Evolutionary conservation across 2,113 vertebrate genomes (phyloP).

Genomic region (Dryoscopus gambensis): DNA sequence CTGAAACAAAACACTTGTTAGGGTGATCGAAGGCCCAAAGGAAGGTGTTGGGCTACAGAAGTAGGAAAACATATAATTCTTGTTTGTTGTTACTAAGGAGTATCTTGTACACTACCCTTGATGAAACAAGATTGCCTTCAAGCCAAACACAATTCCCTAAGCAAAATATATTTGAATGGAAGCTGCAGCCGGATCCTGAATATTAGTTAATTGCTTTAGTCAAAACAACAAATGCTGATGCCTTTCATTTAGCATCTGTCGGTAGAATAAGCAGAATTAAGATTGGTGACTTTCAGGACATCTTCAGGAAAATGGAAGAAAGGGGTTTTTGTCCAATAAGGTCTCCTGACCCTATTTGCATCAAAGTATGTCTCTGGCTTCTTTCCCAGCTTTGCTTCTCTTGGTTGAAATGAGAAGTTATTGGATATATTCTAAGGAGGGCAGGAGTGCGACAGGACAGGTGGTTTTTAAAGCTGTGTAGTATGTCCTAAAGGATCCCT

Average conservation of each 20-base stretch:
- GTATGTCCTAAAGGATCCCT: not conserved
- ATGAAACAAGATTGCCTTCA: slow-evolving; percentile 19
- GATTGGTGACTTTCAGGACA: not conserved
- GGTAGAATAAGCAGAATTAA: not conserved
- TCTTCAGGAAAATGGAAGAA: slow-evolving; percentile 8
- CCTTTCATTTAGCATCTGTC: not conserved
- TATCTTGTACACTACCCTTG: not conserved
- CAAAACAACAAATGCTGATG: not conserved
- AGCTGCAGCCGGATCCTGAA: not conserved
- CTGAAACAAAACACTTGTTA: not conserved
- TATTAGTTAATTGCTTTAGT: slow-evolving; percentile 34
- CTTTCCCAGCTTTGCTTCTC: not conserved
- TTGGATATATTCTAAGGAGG: not conserved
- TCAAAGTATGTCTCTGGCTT: slow-evolving; percentile 11
- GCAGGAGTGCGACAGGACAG: not conserved
- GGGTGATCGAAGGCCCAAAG: not conserved
- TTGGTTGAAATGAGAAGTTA: slow-evolving; percentile 34
- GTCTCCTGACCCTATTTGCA: not conserved
- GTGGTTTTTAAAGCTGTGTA: not conserved
- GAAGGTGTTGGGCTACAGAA: not conserved
- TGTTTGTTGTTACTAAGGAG: not conserved
- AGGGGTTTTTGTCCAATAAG: not conserved
- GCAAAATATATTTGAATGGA: slow-evolving; percentile 1
- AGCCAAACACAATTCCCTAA: not conserved
- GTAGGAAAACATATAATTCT: not conserved